phyloP scores from a whole-genome alignment of 2,113 vertebrate genomes.

The Pithys albifrons region DNA sequence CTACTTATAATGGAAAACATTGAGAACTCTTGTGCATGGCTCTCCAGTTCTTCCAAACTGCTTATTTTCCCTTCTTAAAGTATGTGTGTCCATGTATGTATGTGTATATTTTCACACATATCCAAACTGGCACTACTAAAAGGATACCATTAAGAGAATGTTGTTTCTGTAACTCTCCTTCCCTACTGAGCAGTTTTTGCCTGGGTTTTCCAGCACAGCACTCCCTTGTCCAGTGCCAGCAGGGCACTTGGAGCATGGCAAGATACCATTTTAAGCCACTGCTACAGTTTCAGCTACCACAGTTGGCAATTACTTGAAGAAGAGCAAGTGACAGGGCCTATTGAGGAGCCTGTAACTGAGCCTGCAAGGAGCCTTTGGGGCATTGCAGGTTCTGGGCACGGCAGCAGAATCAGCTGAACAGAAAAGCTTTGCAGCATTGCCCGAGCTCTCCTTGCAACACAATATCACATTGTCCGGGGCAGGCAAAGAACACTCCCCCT shows the following conservation, averaged over 20 bases:
- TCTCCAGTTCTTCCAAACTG: background rate
- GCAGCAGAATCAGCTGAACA: background rate
- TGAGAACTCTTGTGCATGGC: background rate
- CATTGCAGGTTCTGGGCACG: background rate
- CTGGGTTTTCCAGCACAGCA: background rate
- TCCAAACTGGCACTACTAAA: background rate
- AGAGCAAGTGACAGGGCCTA: background rate
- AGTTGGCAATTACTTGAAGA: background rate
- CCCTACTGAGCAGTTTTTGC: background rate
- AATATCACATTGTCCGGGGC: background rate
- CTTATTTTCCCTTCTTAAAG: background rate
- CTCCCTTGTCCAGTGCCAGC: background rate
- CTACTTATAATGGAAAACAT: background rate
- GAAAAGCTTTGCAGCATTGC: background rate
- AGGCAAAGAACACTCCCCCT: background rate
- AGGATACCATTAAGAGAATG: background rate
- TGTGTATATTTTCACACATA: background rate
- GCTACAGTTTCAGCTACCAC: background rate
- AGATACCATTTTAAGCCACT: background rate
- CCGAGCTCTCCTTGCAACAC: background rate
- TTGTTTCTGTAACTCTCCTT: background rate
- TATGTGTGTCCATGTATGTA: rapidly evolving
- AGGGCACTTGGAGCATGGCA: background rate
- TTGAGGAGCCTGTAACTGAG: background rate
- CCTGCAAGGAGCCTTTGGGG: background rate